Base-by-base conservation (phyloP, 2,888 invertebrate species). In the Teleiodes luculella region DNA sequence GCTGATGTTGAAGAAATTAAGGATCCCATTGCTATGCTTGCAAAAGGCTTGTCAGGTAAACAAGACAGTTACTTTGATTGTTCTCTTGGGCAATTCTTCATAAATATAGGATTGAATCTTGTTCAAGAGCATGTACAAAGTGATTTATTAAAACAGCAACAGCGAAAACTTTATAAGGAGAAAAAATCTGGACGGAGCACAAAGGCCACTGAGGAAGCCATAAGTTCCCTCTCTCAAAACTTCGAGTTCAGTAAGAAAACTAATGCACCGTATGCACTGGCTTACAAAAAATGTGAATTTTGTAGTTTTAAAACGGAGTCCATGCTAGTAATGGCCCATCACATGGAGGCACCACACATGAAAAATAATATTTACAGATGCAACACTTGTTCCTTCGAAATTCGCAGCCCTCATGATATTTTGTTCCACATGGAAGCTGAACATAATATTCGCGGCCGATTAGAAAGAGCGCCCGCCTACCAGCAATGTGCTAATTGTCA, bases 401-500 rank as follows among this genome's bases (percentile, higher is more conserved):
- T 97, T 54, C 93, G 96, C 56, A 95, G 95, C 73, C 96, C 97
- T 14, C 96, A 96, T 77, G 96, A 96, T 75, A 97, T 98, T 65
- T 88, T 96, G 31, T 96, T 95, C 77, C 98, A 98, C 77, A 97
- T 97, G 96, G 97, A 97, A 79, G 95, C 96, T 0, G 95, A 96
- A 74, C 98, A 98, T 79, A 95, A 95, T 64, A 94, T 95, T 30
- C 92, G 96, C 66, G 97, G 96, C n/a, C 92, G 96, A 58, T 85
- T 98, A 59, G 96, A 97, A 71, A 92, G 96, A 65, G 96, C 97
- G 7, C 95, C 96, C 50, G 95, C 96, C 10, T 96, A 96, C 82
- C 97, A 97, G 83, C 97, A 97, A 77, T 98, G 98, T 80, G 95
- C 97, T 11, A 96, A 96, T 76, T 98, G 98, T 87, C 96, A 97